A percentile compares a stretch with the other conserved stretches of the same genome.
Evolutionary conservation across 2,888 invertebrate species (phyloP).

Genomic region (Cetonia aurata): DNA sequence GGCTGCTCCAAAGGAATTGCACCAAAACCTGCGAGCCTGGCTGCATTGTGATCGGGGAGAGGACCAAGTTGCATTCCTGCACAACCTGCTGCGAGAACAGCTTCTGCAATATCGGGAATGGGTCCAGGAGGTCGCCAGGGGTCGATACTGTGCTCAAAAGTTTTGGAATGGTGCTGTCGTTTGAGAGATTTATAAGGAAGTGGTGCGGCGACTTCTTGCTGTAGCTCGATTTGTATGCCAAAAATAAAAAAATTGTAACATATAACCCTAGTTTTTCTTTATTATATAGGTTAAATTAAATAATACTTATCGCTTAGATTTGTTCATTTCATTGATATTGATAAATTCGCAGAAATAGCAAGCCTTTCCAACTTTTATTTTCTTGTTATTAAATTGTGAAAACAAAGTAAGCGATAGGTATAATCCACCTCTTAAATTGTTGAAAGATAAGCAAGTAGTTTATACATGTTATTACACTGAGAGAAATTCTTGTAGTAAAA

Average conservation of each 20-base stretch:
- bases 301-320: no score
- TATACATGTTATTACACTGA: no score
- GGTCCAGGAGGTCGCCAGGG: neutral
- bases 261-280: neutral
- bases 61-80: conserved; percentile 89
- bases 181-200: neutral
- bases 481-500: no score
- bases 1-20: conserved; percentile 88
- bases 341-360: no score
- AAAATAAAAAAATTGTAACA: neutral
- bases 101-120: conserved; percentile 80
- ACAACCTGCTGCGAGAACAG: conserved; percentile 86
- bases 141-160: neutral
- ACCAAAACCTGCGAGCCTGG: conserved; percentile 87
- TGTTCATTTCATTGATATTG: no score
- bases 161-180: conserved; percentile 2
- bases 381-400: no score
- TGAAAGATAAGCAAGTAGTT: no score
- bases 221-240: neutral
- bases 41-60: conserved; percentile 89
- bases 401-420: no score
- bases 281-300: no score
- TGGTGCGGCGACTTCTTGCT: neutral
- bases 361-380: no score
- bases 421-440: no score